Conservation (phyloP, 2,888 invertebrate genomes). For the Deroplatys truncata region DNA sequence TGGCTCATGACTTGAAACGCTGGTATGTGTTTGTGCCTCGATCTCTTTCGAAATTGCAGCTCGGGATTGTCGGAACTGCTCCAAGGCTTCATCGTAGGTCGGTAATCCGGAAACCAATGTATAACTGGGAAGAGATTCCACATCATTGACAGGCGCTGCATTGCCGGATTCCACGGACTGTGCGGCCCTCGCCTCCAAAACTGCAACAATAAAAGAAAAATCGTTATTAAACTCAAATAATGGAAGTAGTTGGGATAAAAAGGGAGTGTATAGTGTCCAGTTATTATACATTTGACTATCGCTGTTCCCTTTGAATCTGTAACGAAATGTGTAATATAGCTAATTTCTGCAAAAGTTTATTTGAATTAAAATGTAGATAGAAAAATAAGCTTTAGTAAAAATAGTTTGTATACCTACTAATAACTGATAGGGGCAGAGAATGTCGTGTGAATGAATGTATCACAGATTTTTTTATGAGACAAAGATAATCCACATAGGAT, state of each 20-base stretch:
- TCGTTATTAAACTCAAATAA: not conserved
- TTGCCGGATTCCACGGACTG: not conserved
- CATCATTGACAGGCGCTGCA: conserved; percentile 38
- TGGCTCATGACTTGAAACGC: conserved; percentile 1
- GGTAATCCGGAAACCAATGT: conserved; percentile 62
- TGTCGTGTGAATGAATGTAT: too few species aligned
- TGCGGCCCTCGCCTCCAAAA: conserved; percentile 39
- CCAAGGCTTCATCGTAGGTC: conserved; percentile 59
- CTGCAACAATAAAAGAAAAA: conserved; percentile 41
- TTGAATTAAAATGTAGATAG: too few species aligned
- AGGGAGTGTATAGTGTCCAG: too few species aligned
- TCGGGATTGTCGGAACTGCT: conserved; percentile 49
- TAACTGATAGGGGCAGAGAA: too few species aligned
- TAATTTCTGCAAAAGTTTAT: too few species aligned
- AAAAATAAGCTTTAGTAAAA: too few species aligned
- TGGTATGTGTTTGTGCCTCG: not conserved
- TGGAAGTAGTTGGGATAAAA: not conserved
- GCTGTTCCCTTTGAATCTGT: too few species aligned
- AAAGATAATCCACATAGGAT: too few species aligned
- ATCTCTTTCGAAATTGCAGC: not conserved
- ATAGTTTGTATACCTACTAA: too few species aligned
- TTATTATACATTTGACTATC: too few species aligned
- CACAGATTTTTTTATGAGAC: too few species aligned
- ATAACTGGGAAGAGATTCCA: conserved; percentile 57
- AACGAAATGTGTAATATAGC: too few species aligned